Evolutionary conservation across 2,888 invertebrate genomes (phyloP).

Genomic region (Drosophila stalkeri): DNA sequence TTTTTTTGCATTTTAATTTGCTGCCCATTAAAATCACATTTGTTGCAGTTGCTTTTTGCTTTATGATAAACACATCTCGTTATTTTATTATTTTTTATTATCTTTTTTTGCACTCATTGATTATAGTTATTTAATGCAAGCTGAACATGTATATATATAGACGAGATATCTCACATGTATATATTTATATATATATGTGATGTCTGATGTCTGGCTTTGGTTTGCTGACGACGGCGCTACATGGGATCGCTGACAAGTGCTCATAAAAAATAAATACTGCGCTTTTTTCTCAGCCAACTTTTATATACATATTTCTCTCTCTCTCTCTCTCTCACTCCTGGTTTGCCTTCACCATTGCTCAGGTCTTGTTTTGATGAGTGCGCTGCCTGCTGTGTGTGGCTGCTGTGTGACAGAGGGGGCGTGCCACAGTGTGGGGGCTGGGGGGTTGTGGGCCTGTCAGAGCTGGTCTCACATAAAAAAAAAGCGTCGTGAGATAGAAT

Average conservation of each 20-base stretch:
- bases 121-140: slow-evolving; percentile 13
- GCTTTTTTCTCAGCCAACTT: slow-evolving; percentile 52
- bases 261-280: slow-evolving; percentile 71
- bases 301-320: slow-evolving; percentile 1
- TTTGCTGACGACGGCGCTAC: slow-evolving; percentile 60
- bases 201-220: slow-evolving; percentile 11
- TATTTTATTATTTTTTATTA: too few species aligned
- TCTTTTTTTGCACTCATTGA: slow-evolving; percentile 1
- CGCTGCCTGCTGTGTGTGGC: slow-evolving; percentile 3
- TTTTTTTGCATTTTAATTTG: slow-evolving; percentile 5
- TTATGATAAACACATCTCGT: slow-evolving; percentile 8
- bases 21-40: slow-evolving; percentile 12
- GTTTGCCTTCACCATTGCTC: slow-evolving; percentile 36
- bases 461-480: slow-evolving; percentile 57
- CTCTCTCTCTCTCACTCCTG: slow-evolving; percentile 15
- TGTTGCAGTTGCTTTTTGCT: slow-evolving; percentile 9
- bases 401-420: not conserved
- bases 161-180: not conserved
- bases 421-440: not conserved
- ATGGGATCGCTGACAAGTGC: slow-evolving; percentile 72
- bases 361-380: slow-evolving; percentile 49
- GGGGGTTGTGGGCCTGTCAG: slow-evolving; percentile 7
- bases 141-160: slow-evolving; percentile 1
- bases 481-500: slow-evolving; percentile 66
- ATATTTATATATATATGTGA: slow-evolving; percentile 1